Evolutionary conservation across 2,797 vertebrate species (phyloP).

Genomic region (Lepilemur ruficaudatus): DNA sequence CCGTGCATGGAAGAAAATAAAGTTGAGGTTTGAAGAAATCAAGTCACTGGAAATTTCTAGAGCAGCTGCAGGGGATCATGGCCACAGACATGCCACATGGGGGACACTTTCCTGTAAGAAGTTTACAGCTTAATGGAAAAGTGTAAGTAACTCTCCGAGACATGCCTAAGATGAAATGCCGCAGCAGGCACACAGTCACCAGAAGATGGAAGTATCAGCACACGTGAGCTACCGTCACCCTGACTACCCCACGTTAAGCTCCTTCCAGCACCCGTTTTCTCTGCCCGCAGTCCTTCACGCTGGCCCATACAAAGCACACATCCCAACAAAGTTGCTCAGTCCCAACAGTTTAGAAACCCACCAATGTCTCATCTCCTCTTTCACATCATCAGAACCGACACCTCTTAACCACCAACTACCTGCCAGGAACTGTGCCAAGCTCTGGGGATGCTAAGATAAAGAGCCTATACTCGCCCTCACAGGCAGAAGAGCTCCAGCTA

Average conservation of each 20-base stretch:
- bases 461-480: neutral
- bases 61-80: neutral
- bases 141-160: neutral
- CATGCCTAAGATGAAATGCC: neutral
- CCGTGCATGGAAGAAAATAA: neutral
- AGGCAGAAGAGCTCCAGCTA: neutral
- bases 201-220: neutral
- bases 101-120: neutral
- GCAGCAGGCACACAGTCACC: neutral
- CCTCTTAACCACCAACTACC: neutral
- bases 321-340: neutral
- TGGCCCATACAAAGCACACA: neutral
- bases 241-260: neutral
- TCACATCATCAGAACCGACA: neutral
- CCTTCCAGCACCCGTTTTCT: too few relatives aligned
- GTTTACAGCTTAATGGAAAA: neutral
- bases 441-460: neutral
- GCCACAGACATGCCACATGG: neutral
- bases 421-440: neutral
- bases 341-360: neutral
- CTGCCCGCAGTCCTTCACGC: neutral
- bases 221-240: rapidly evolving
- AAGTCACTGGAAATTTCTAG: neutral
- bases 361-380: neutral
- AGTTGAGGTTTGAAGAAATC: neutral